Conservation (phyloP, 1,140 invertebrate genomes). For the Drosophila triauraria region DNA sequence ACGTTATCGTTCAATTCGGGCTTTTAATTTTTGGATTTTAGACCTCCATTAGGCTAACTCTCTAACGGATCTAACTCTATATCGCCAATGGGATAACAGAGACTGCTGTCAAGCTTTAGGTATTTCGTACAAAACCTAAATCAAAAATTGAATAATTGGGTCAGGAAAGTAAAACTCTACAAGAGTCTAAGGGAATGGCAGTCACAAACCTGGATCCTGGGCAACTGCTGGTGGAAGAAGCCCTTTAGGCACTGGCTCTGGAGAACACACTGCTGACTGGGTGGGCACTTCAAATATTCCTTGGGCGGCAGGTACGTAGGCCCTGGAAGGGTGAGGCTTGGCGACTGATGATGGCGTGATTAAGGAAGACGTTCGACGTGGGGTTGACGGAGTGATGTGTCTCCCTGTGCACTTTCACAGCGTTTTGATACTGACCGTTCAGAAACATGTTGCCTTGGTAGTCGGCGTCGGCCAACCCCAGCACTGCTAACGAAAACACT, state of each 20-base stretch:
- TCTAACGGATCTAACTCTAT: conserved; percentile 4
- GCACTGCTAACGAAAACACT: conserved; percentile 50
- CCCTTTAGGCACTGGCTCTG: conserved; percentile 69
- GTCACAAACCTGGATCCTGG: conserved; percentile 73
- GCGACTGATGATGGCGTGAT: conserved; percentile 77
- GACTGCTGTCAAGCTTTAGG: conserved; percentile 38
- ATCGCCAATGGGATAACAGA: background rate
- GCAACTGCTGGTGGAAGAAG: conserved; percentile 65
- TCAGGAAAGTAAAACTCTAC: background rate
- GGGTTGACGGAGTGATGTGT: conserved; percentile 68
- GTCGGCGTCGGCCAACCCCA: conserved; percentile 41
- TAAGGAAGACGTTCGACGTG: conserved; percentile 70
- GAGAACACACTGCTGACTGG: conserved; percentile 76
- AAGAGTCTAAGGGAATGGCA: background rate
- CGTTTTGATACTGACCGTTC: conserved; percentile 76
- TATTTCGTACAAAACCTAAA: conserved; percentile 23
- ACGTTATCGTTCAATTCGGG: conserved; percentile 60
- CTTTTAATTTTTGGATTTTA: conserved; percentile 61
- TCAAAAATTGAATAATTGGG: conserved; percentile 8
- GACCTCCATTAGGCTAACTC: conserved; percentile 16
- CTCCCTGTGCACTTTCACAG: conserved; percentile 58
- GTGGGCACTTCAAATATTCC: conserved; percentile 67
- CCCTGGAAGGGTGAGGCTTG: conserved; percentile 75
- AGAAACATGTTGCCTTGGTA: conserved; percentile 80
- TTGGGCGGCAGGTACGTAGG: conserved; percentile 78